Percentiles rank a stretch among this genome's conserved stretches.
Conservation (phyloP, 2,113 vertebrate species). For the Lophius piscatorius region DNA sequence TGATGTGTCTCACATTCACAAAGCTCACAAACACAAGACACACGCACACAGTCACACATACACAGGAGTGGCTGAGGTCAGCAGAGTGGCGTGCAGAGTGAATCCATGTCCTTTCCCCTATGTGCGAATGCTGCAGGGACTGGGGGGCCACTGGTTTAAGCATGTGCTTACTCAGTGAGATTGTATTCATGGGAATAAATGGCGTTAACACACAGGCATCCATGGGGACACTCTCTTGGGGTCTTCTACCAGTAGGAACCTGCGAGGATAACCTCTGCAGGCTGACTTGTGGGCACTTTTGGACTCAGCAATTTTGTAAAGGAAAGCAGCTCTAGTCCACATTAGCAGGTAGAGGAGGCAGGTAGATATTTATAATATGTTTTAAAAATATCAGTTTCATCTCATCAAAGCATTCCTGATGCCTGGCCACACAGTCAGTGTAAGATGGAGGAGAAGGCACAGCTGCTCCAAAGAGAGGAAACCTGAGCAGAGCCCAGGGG, state of each 20-base stretch:
- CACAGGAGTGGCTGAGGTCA: slow-evolving; percentile 75
- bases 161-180: slow-evolving; percentile 79
- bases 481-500: slow-evolving; percentile 52
- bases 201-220: slow-evolving; percentile 60
- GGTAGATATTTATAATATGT: slow-evolving; percentile 33
- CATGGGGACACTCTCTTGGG: slow-evolving; percentile 51
- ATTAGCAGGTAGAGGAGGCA: slow-evolving; percentile 14
- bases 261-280: slow-evolving; percentile 42
- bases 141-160: slow-evolving; percentile 66
- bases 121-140: slow-evolving; percentile 57
- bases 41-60: slow-evolving; percentile 44
- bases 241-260: slow-evolving; percentile 54
- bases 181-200: slow-evolving; percentile 76
- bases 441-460: slow-evolving; percentile 25
- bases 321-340: slow-evolving; percentile 21
- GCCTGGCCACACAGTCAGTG: slow-evolving; percentile 14
- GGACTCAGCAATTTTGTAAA: slow-evolving; percentile 16
- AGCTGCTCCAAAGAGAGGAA: slow-evolving; percentile 55
- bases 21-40: slow-evolving; percentile 37
- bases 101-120: slow-evolving; percentile 59
- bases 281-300: slow-evolving; percentile 8
- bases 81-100: slow-evolving; percentile 66
- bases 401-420: slow-evolving; percentile 27
- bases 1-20: slow-evolving; percentile 54
- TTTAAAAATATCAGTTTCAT: slow-evolving; percentile 38